Percentiles rank a stretch among this genome's conserved stretches.
phyloP scores from a whole-genome alignment of 2,888 invertebrate genomes.

The Phragmatobia fuliginosa region DNA sequence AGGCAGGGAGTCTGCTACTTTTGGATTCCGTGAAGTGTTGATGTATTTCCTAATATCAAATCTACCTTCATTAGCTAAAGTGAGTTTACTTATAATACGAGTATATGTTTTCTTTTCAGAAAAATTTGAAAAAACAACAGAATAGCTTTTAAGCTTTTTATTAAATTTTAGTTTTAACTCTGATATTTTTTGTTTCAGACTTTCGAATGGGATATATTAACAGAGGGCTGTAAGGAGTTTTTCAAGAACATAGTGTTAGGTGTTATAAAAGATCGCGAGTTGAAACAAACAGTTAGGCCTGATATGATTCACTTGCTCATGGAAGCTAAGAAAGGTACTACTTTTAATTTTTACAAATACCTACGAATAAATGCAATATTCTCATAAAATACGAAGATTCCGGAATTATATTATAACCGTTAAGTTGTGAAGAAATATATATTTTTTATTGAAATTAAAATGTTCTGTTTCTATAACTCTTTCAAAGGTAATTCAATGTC shows the following conservation, averaged over 20 bases:
- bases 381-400: too few relatives aligned
- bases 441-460: too few relatives aligned
- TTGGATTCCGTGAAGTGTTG: conserved; percentile 28
- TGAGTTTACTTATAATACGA: not conserved
- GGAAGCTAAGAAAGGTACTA: conserved; percentile 81
- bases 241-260: conserved; percentile 67
- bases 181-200: conserved; percentile 14
- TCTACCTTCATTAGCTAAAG: not conserved
- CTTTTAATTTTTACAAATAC: too few relatives aligned
- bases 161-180: not conserved
- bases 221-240: conserved; percentile 54
- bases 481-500: not conserved
- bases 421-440: too few relatives aligned
- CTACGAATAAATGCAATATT: too few relatives aligned
- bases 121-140: too few relatives aligned
- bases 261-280: conserved; percentile 72
- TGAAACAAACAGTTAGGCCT: conserved; percentile 70
- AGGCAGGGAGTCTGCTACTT: conserved; percentile 78
- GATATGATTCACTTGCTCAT: conserved; percentile 87
- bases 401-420: too few relatives aligned
- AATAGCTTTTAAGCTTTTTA: too few relatives aligned
- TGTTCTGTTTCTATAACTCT: too few relatives aligned
- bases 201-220: not conserved
- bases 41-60: not conserved
- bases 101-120: too few relatives aligned